A percentile compares a stretch with the other conserved stretches of the same genome.
Conservation (phyloP, 2,888 invertebrate species). For the Melanargia galathea region DNA sequence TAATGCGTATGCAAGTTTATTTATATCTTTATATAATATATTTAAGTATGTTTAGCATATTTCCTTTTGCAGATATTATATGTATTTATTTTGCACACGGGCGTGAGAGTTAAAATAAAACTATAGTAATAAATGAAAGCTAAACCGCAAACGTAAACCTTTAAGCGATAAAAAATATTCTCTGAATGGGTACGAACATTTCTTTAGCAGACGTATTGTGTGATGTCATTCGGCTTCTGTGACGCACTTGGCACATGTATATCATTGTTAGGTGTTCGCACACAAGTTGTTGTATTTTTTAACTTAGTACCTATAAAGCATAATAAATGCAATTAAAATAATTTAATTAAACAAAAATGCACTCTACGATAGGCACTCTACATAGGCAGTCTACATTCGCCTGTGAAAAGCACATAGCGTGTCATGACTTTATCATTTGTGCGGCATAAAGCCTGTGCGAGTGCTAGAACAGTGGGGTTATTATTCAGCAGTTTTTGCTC, state of each 20-base stretch:
- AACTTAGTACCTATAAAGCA: background rate
- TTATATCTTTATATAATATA: too few species aligned
- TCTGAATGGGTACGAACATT: background rate
- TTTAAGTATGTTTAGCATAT: too few species aligned
- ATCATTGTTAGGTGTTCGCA: background rate
- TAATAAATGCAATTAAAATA: background rate
- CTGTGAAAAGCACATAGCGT: slow-evolving; percentile 62
- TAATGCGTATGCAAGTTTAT: too few species aligned
- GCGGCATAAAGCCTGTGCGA: slow-evolving; percentile 61
- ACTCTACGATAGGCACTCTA: slow-evolving; percentile 13
- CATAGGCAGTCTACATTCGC: slow-evolving; percentile 45
- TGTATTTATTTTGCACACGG: too few species aligned
- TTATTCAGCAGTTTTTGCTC: slow-evolving; percentile 76
- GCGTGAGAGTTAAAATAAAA: too few species aligned
- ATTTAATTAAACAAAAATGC: slow-evolving; percentile 6
- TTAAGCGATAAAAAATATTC: background rate
- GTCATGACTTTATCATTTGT: slow-evolving; percentile 63
- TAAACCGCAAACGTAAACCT: background rate
- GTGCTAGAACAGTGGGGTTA: slow-evolving; percentile 62
- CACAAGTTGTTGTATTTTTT: background rate
- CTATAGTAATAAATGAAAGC: too few species aligned
- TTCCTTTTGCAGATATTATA: too few species aligned
- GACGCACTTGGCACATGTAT: slow-evolving; percentile 10
- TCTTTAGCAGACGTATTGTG: background rate
- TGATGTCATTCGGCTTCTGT: background rate